Conservation (phyloP, 2,797 vertebrate genomes). For the Choloepus didactylus region DNA sequence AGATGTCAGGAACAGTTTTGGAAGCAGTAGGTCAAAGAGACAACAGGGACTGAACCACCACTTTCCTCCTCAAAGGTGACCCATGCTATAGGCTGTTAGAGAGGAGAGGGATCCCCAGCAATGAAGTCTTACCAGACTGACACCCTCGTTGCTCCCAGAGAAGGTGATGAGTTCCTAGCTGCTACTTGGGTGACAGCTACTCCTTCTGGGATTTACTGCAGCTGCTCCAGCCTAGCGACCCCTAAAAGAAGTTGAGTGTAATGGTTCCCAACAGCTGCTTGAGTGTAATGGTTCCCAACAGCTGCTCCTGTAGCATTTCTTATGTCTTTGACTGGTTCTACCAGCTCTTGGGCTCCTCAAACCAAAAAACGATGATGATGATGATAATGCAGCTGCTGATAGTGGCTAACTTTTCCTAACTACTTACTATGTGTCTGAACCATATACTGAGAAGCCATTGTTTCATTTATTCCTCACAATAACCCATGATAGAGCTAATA, state of each 20-base stretch:
- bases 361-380: neutral
- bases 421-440: neutral
- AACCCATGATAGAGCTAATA: neutral
- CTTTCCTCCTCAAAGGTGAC: neutral
- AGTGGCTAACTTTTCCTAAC: neutral
- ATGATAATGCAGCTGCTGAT: neutral
- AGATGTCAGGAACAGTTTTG: conserved; percentile 12
- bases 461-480: conserved; percentile 29
- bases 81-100: neutral
- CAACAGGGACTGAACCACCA: neutral
- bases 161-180: neutral
- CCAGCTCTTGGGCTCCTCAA: neutral
- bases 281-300: neutral
- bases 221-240: neutral
- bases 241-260: neutral
- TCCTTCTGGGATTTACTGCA: neutral
- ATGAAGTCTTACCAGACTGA: neutral
- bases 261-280: neutral
- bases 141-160: neutral
- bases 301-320: too few relatives aligned
- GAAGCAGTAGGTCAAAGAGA: neutral
- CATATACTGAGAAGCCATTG: neutral
- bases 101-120: neutral
- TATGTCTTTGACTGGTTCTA: neutral
- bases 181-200: neutral